Evolutionary conservation across 2,888 invertebrate genomes (phyloP), one percentile per base, ranked within the genome.

Genomic region (Frankliniella intonsa): DNA sequence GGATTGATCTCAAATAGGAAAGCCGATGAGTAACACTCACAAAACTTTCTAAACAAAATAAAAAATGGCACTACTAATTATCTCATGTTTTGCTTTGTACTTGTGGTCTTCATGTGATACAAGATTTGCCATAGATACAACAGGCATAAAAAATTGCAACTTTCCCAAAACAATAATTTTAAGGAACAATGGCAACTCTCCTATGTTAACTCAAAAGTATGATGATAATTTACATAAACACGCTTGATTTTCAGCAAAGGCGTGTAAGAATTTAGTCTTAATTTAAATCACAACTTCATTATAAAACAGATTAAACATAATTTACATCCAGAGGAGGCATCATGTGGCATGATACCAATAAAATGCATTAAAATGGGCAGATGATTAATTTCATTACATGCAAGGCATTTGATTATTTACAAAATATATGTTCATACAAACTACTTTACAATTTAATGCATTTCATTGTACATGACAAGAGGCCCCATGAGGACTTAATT

Each of bases 271-370:
- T 76, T 76, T 76, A 76, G 69, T 76, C 69, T 76, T 76, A 76
- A n/a, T 76, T 76, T 25, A 76, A n/a, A 76, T 76, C 69, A 76
- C 69, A 76, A 76, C 69, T 76, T 12, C 14, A 76, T 76, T 76
- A 76, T 25, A 12, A 76, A 76, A 76, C 69, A 76, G 25, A 22
- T 25, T 76, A 1, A 76, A 76, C 69, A 76, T 25, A 76, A 62
- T 62, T 62, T 19, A 14, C n/a, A n/a, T 7, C 69, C 19, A 69
- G 69, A n/a, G 69, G 22, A 12, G 69, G 5, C 69, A 25, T 76
- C 11, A 25, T 12, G 22, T 2, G 1, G 8, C 69, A 76, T 76
- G 69, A 22, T 76, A 25, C 22, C 69, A 76, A 76, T 76, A 76
- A 76, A 76, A 76, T 76, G 69, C 25, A 76, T 25, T 76, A 76